Base-by-base conservation (phyloP, 2,888 invertebrate species). In the Trissolcus japonicus region DNA sequence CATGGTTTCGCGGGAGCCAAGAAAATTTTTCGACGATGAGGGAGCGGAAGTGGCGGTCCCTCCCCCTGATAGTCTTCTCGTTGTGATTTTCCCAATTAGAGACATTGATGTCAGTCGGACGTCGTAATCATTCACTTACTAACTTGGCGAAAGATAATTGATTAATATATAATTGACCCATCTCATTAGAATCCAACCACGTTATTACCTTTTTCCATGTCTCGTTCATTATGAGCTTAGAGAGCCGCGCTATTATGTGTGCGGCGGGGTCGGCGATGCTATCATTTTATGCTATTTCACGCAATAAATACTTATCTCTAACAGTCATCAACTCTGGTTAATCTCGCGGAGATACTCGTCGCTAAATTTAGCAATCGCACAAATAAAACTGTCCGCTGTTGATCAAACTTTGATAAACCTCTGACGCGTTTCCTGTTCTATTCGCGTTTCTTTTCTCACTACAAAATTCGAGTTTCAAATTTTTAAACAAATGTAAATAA, bases 81-180 rank as follows among this genome's bases (percentile, higher is more conserved):
- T 71, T 65, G 66, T 76, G 76, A 76, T 78, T 75, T 76, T 79
- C 74, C 80, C 77, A 80, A 82, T 82, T 83, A 80, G 78, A 80
- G 76, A 63, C 72, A 67, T 78, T 56, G 50, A 75, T 79, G 60
- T 76, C 78, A 76, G 63, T 75, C 72, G 79, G 61, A 76, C 67
- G 75, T 60, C 59, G 75, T 76, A 79, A 84, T 83, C 81, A 83
- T 83, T 82, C 83, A 82, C 84, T 85, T 72, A 73, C 60, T 61
- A 82, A 84, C 82, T 82, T 83, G 82, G 82, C 80, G 82, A 84
- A 82, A 84, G 83, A 81, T 86, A 87, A 87, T 88, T 87, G 87
- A 87, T 87, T 85, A 84, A 83, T 85, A 85, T 88, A 85, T 88
- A 88, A 88, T 88, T 86, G 85, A 86, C 83, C 80, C 80, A 81